A percentile compares a stretch with the other conserved stretches of the same genome.
Evolutionary conservation across 2,113 vertebrate genomes (phyloP).

Genomic region (Notarius lentiginosus): DNA sequence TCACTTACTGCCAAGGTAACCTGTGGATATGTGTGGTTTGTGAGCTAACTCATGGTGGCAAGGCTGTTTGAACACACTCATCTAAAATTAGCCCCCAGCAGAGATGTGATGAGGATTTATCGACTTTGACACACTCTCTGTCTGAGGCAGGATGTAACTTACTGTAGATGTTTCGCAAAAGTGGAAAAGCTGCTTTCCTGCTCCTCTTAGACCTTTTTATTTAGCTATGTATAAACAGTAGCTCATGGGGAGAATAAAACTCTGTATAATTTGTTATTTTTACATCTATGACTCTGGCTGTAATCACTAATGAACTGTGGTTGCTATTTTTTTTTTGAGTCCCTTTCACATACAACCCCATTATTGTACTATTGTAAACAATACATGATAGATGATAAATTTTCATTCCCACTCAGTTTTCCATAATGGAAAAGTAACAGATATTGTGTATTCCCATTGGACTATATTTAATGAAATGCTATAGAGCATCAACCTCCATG

Average conservation of each 20-base stretch:
- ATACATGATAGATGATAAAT: no score
- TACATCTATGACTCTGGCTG: neutral
- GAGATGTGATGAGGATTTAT: neutral
- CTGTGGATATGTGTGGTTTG: constrained; percentile 23
- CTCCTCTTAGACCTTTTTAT: neutral
- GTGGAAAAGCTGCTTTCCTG: neutral
- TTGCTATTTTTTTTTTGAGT: neutral
- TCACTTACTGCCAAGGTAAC: constrained; percentile 33
- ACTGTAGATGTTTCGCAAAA: neutral
- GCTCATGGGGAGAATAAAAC: neutral
- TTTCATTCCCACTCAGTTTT: no score
- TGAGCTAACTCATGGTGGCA: constrained; percentile 9
- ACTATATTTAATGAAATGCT: no score
- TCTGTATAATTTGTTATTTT: neutral
- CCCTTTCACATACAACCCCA: no score
- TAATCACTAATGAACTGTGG: constrained; percentile 25
- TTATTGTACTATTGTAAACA: no score
- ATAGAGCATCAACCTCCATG: no score
- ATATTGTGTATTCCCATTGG: no score
- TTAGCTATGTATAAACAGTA: neutral
- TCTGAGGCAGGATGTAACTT: constrained; percentile 1
- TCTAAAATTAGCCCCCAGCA: constrained; percentile 19
- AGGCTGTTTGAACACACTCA: constrained; percentile 12
- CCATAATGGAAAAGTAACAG: no score
- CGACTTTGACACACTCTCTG: constrained; percentile 5